Evolutionary conservation across 2,797 vertebrate species (phyloP).

Genomic region (Knipowitschia caucasica): DNA sequence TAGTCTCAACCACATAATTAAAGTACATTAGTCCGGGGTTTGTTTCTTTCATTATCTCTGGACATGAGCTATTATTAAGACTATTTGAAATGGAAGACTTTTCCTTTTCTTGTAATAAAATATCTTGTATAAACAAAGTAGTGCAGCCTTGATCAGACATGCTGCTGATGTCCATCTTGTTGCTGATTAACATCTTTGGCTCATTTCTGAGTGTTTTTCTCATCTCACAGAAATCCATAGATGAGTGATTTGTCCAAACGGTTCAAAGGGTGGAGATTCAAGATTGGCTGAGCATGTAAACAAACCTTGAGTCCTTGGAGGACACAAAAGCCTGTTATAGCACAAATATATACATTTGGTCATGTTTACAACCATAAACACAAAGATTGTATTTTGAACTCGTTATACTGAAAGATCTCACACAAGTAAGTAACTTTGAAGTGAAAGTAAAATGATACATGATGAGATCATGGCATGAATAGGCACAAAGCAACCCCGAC

Average conservation of each 20-base stretch:
- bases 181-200: constrained; percentile 65
- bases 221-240: constrained; percentile 44
- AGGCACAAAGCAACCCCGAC: no score
- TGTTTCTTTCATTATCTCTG: constrained; percentile 57
- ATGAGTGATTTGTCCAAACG: constrained; percentile 38
- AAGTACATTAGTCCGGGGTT: constrained; percentile 28
- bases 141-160: constrained; percentile 57
- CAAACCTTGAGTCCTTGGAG: constrained; percentile 24
- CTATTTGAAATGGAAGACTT: constrained; percentile 61
- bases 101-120: constrained; percentile 56
- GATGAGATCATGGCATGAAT: no score
- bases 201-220: constrained; percentile 45
- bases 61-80: constrained; percentile 60
- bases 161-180: constrained; percentile 54
- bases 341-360: constrained; percentile 44
- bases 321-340: constrained; percentile 18
- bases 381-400: no score
- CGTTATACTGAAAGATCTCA: no score
- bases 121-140: constrained; percentile 53
- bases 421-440: no score
- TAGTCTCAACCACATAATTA: background rate
- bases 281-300: constrained; percentile 13
- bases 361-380: no score
- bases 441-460: no score
- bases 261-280: constrained; percentile 22